These are phyloP conservation scores for Turdus rufiventris DNA, from an alignment of 2,113 vertebrate species.

Conservation along the genomic window DNA sequence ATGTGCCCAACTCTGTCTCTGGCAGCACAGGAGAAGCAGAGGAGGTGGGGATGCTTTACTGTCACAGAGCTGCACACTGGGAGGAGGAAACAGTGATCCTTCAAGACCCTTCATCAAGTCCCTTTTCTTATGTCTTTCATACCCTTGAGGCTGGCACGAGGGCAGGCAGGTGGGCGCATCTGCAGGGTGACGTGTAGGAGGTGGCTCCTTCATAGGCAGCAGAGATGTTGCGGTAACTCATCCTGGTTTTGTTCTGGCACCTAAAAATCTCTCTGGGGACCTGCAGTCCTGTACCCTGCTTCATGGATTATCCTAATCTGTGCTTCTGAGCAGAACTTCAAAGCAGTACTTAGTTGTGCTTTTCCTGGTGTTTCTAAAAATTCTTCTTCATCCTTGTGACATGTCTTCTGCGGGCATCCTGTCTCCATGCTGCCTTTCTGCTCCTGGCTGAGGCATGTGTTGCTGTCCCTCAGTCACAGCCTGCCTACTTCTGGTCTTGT, in stretches of 20 bases:
- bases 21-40: neutral
- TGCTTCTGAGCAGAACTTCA: neutral
- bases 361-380: neutral
- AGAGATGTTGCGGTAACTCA: neutral
- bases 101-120: neutral
- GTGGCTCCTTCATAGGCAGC: neutral
- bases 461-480: neutral
- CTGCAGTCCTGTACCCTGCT: neutral
- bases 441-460: neutral
- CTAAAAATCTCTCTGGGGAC: neutral
- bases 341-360: neutral
- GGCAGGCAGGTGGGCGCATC: neutral
- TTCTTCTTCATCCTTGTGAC: accelerated
- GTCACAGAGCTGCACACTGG: neutral
- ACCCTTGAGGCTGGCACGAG: accelerated
- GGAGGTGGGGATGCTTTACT: neutral
- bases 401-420: neutral
- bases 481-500: neutral
- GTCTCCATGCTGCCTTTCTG: neutral
- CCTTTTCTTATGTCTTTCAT: neutral
- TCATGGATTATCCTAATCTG: neutral
- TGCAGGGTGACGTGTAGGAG: neutral
- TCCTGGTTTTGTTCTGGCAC: neutral
- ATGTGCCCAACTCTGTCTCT: neutral
- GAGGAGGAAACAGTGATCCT: neutral